Evolutionary conservation across 2,113 vertebrate species (phyloP).

Genomic region (Leucosticte australis): DNA sequence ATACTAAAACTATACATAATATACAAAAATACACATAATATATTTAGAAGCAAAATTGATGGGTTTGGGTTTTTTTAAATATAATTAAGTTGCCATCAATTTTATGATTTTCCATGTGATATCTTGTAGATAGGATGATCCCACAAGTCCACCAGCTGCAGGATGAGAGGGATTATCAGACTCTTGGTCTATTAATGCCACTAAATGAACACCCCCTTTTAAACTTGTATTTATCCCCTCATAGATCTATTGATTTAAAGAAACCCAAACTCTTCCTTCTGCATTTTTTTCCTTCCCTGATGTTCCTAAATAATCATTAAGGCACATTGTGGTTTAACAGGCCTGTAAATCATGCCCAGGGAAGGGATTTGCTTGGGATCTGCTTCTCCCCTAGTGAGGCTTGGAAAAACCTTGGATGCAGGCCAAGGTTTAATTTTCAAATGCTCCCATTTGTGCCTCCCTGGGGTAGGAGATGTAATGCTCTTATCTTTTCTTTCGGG

Average conservation of each 20-base stretch:
- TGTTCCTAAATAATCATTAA: conserved; percentile 11
- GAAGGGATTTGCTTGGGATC: not conserved
- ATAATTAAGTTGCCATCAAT: not conserved
- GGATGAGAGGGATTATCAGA: not conserved
- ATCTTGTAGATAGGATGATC: not conserved
- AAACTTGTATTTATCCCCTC: not conserved
- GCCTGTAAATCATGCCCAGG: not conserved
- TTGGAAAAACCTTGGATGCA: not conserved
- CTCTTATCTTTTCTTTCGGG: not conserved
- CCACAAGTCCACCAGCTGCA: not conserved
- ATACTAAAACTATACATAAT: too few species aligned
- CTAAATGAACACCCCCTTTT: not conserved
- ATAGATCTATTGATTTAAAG: not conserved
- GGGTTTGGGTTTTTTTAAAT: fast-evolving
- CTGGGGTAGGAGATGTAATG: not conserved
- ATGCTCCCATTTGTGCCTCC: not conserved
- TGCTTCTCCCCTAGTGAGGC: not conserved
- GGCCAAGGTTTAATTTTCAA: not conserved
- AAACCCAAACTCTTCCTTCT: not conserved
- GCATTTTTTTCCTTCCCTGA: not conserved
- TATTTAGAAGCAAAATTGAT: not conserved
- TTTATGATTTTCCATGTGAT: not conserved
- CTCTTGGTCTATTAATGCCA: not conserved
- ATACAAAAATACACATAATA: not conserved
- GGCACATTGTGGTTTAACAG: not conserved